These are phyloP conservation scores for Cranoglanis bouderius DNA, from an alignment of 2,113 vertebrate genomes.

Conservation along the genomic window DNA sequence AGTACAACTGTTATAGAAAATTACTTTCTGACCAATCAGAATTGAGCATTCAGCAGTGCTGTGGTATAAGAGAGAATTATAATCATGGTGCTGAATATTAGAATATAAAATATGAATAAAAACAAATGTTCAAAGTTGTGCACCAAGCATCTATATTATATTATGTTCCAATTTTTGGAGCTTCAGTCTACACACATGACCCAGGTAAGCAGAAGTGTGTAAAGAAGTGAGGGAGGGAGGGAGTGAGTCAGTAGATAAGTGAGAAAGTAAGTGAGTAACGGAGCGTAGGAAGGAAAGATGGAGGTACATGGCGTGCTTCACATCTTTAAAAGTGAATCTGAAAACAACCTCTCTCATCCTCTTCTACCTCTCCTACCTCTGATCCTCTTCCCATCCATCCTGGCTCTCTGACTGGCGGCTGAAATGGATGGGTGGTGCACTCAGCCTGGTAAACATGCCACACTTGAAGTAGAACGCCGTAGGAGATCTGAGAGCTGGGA, in stretches of 20 bases:
- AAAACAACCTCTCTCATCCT: conserved; percentile 30
- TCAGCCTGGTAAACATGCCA: conserved; percentile 54
- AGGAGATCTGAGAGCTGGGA: conserved; percentile 60
- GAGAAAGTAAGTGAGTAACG: conserved; percentile 4
- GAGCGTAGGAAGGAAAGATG: conserved; percentile 7
- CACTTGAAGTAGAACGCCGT: conserved; percentile 51
- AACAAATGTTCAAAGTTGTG: not conserved
- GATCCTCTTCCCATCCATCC: conserved; percentile 43
- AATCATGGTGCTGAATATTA: not conserved
- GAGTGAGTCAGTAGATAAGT: conserved; percentile 19
- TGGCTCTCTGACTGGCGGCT: conserved; percentile 14
- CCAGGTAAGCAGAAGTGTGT: not conserved
- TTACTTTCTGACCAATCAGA: not conserved
- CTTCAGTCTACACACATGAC: not conserved
- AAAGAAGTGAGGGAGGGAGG: not conserved
- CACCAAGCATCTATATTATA: not conserved
- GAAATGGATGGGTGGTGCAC: conserved; percentile 28
- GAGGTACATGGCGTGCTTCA: not conserved
- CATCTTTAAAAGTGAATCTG: conserved; percentile 37
- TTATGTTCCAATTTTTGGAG: not conserved
- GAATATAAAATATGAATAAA: not conserved
- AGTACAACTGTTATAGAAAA: no score
- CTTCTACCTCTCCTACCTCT: conserved; percentile 38
- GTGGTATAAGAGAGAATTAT: not conserved
- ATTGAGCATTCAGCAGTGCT: not conserved